These are phyloP conservation scores for Eristalinus sepulchralis DNA, from an alignment of 2,888 invertebrate species.

Conservation along the genomic window DNA sequence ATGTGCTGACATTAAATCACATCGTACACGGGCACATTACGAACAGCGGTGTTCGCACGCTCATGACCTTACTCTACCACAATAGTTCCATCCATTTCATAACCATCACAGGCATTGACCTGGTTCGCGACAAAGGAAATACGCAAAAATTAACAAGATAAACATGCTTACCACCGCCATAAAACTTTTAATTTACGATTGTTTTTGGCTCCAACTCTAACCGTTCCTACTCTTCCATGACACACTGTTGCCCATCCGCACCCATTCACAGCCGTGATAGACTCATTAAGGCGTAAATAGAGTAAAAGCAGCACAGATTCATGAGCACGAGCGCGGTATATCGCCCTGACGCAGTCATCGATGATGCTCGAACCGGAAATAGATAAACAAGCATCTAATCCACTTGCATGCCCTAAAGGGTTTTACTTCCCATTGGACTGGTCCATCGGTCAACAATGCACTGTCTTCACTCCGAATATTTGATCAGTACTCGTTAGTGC, in stretches of 20 bases:
- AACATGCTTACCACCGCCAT: neutral
- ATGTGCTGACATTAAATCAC: neutral
- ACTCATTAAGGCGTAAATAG: slow-evolving; percentile 1
- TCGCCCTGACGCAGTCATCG: neutral
- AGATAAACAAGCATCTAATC: slow-evolving; percentile 27
- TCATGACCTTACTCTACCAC: slow-evolving; percentile 10
- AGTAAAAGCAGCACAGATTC: slow-evolving; percentile 12
- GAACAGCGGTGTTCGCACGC: neutral
- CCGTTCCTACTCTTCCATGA: slow-evolving; percentile 1
- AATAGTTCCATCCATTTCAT: neutral
- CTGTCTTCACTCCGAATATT: slow-evolving; percentile 43
- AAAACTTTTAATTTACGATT: slow-evolving; percentile 3
- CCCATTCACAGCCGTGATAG: slow-evolving; percentile 16
- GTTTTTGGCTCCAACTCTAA: neutral
- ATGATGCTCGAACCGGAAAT: slow-evolving; percentile 22
- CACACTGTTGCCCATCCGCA: slow-evolving; percentile 17
- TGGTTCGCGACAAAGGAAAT: slow-evolving; percentile 16
- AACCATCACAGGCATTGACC: slow-evolving; percentile 17
- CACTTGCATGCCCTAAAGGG: slow-evolving; percentile 23
- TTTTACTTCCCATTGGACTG: slow-evolving; percentile 16
- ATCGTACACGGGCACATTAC: neutral
- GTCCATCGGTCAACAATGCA: slow-evolving; percentile 42
- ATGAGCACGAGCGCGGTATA: neutral
- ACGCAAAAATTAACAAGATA: neutral
- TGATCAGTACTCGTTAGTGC: slow-evolving; percentile 21